Percentiles rank a stretch among this genome's conserved stretches.
Evolutionary conservation across 2,797 vertebrate species (phyloP).

Genomic region (Spizella passerina): DNA sequence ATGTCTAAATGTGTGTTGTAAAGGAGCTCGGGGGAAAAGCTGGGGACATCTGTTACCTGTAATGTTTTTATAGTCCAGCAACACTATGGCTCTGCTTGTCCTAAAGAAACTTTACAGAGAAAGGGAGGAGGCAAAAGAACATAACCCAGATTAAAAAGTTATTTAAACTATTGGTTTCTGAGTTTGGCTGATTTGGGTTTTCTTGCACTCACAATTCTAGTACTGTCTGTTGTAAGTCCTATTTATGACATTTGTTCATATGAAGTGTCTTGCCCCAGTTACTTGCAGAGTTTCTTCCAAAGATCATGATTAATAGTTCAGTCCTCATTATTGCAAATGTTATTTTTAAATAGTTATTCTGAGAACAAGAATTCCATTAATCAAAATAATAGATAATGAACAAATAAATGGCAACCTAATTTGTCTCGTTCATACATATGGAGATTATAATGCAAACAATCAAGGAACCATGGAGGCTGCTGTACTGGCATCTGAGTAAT

Average conservation of each 20-base stretch:
- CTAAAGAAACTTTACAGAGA: neutral
- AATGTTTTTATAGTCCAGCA: neutral
- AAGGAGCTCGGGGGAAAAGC: neutral
- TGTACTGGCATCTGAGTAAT: slow-evolving; percentile 65
- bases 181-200: neutral
- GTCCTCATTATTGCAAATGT: slow-evolving; percentile 71
- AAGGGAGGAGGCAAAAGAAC: neutral
- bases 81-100: neutral
- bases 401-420: slow-evolving; percentile 84
- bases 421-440: slow-evolving; percentile 83
- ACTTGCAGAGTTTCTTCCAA: slow-evolving; percentile 46
- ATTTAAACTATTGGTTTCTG: neutral
- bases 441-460: slow-evolving; percentile 70
- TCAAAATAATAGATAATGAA: slow-evolving; percentile 88
- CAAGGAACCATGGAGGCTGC: slow-evolving; percentile 76
- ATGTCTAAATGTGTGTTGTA: neutral
- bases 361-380: slow-evolving; percentile 82
- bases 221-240: slow-evolving; percentile 2
- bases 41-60: neutral
- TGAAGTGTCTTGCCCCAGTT: slow-evolving; percentile 21
- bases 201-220: neutral
- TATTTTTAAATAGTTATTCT: slow-evolving; percentile 72
- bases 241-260: slow-evolving; percentile 51
- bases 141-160: neutral
- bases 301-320: slow-evolving; percentile 69